Base-by-base conservation (phyloP, 1,140 invertebrate genomes). In the Aphidius gifuensis region DNA sequence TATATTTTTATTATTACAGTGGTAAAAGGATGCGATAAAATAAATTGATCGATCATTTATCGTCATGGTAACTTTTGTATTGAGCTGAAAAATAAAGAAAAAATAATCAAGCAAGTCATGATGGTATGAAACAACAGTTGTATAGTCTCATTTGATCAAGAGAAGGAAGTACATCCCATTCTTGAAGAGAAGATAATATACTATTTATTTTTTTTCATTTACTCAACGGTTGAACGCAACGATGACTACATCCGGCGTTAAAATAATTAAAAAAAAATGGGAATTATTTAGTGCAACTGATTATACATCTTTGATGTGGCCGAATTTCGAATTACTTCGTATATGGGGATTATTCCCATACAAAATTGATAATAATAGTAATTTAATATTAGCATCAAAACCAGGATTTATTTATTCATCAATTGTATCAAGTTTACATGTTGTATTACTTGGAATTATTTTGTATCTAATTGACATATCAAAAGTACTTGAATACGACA, bases 381-480 rank as follows among this genome's bases (percentile, higher is more conserved):
- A 51, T 6, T 6, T 39, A 23, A 68, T 72, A 3, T 40, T 16
- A 6, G 1, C 51, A 6, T 72, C 68, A 0, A 68, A 45, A 46
- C 6, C 2, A 0, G 46, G 45, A 4, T 62, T 59, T 44, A 11
- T 67, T 2, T 48, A 55, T 44, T 71, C 71, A 0, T 64, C 62
- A 7, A 0, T 73, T 3, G 0, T 70, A 3, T 60, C 63, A 0
- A 1, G 53, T 0, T 0, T 64, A 6, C 72, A 59, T 11, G 6
- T 69, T 4, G 4, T 5, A 5, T 16, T 32, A 0, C 40, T 65
- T 0, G 0, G 64, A 3, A 0, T 60, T 0, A 2, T 67, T 0
- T 9, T 76, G 0, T 78, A 74, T 23, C 6, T 70, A 23, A 66
- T 72, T 0, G 65, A 78, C 45, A 43, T 74, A 6, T 60, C 69